Base-by-base conservation (phyloP, 2,113 vertebrate genomes). In the Clarias macrocephalus region DNA sequence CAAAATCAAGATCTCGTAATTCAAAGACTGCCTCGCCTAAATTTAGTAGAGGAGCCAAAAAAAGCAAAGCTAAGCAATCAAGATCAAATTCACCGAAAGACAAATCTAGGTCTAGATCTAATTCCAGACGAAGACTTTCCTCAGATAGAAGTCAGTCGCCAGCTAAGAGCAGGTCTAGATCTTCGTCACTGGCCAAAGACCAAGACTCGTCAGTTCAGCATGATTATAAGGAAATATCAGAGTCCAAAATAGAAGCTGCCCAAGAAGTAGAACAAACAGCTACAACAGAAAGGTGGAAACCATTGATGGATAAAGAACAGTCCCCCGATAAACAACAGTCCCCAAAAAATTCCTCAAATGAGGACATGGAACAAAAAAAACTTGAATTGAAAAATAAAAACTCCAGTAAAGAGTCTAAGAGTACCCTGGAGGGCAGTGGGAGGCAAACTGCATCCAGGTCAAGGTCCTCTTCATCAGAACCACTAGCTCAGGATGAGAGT, bases 1-100 rank as follows among this genome's bases (percentile, higher is more conserved):
- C 95, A 62, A 93, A 92, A 75, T 95, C 94, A 84, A 91, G 93
- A 63, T 94, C 93, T 62, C 85, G 66, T 77, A 57, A 80, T 75
- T 90, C 91, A 87, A 92, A 81, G 66, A 88, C 91, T 37, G 82
- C 84, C 42, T 91, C 90, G n/a, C 87, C 89, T 25, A 88, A 87
- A 77, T 65, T 73, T 48, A 87, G 65, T 73, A 88, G 33, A 80
- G 73, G 79, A 16, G 42, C 73, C 12, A 89, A 89, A 88, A 82
- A 87, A 83, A 63, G 42, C 37, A 88, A 91, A 72, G 88, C 77
- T 59, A 85, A 83, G 57, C 65, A 73, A 6, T 91, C 92, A 52
- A 88, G 88, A 73, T 92, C 91, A 21, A 68, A 88, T 54, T 92
- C 91, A 66, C 90, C 19, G 21, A 90, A 65, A 83, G 37, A 80